phyloP scores from a whole-genome alignment of 2,113 vertebrate genomes.

The Tachycineta bicolor region DNA sequence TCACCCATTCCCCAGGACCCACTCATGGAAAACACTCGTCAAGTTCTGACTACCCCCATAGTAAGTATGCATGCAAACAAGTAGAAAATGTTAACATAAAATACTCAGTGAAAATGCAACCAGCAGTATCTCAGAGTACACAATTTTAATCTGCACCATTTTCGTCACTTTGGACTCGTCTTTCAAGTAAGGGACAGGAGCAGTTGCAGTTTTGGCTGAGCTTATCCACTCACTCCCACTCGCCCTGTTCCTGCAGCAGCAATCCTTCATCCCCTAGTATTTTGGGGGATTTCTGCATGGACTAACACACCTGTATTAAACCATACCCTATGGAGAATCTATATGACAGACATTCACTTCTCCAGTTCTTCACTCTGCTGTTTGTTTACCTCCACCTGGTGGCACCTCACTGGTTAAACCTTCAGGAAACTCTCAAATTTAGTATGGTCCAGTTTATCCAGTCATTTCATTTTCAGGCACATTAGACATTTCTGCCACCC shows the following conservation, averaged over 20 bases:
- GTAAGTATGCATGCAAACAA: not conserved
- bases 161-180: not conserved
- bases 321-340: rapidly evolving
- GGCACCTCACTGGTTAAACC: not conserved
- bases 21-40: not conserved
- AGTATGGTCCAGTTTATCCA: not conserved
- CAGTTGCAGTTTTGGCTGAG: not conserved
- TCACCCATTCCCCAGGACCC: not conserved
- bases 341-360: not conserved
- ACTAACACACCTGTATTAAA: not conserved
- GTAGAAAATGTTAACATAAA: not conserved
- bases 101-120: not conserved
- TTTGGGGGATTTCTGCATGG: not conserved
- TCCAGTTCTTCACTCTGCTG: not conserved
- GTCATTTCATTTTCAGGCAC: not conserved
- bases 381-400: not conserved
- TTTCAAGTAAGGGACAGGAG: not conserved
- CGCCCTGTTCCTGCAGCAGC: not conserved
- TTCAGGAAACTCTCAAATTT: not conserved
- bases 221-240: not conserved
- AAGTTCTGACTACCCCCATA: rapidly evolving
- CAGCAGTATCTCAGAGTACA: rapidly evolving
- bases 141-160: not conserved
- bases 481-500: not conserved
- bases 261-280: rapidly evolving